Evolutionary conservation across 2,113 vertebrate species (phyloP).

Genomic region (Mirounga angustirostris): DNA sequence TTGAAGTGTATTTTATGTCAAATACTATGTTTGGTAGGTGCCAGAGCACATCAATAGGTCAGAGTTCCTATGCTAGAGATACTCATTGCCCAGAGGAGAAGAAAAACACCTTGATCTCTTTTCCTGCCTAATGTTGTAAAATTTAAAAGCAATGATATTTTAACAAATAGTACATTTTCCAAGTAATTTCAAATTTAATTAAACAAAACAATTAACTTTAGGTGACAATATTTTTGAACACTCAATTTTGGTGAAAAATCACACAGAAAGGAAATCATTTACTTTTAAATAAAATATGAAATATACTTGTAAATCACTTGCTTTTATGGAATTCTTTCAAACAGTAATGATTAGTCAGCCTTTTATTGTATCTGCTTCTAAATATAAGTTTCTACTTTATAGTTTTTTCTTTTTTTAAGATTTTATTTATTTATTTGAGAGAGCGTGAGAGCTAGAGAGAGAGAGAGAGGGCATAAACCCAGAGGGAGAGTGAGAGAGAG

Average conservation of each 20-base stretch:
- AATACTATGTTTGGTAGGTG: neutral
- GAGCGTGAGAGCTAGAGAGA: no score
- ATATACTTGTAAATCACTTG: neutral
- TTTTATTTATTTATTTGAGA: neutral
- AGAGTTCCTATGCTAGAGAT: neutral
- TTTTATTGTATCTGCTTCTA: constrained; percentile 13
- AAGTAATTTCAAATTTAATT: neutral
- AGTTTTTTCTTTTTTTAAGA: neutral
- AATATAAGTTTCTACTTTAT: neutral
- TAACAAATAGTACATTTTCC: neutral
- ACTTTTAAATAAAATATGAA: neutral
- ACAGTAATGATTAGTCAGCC: neutral
- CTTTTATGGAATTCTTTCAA: constrained; percentile 21
- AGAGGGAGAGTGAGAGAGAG: neutral
- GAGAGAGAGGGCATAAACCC: no score
- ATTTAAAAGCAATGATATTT: constrained; percentile 1
- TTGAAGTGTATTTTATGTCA: neutral
- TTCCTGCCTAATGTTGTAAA: neutral
- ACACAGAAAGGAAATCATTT: neutral
- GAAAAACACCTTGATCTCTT: neutral
- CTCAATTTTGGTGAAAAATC: neutral
- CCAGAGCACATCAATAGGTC: neutral
- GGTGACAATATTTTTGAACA: neutral
- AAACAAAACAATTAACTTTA: neutral
- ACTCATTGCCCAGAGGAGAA: neutral